phyloP scores from a whole-genome alignment of 1,140 invertebrate genomes.

The Hyposmocoma kahamanoa region DNA sequence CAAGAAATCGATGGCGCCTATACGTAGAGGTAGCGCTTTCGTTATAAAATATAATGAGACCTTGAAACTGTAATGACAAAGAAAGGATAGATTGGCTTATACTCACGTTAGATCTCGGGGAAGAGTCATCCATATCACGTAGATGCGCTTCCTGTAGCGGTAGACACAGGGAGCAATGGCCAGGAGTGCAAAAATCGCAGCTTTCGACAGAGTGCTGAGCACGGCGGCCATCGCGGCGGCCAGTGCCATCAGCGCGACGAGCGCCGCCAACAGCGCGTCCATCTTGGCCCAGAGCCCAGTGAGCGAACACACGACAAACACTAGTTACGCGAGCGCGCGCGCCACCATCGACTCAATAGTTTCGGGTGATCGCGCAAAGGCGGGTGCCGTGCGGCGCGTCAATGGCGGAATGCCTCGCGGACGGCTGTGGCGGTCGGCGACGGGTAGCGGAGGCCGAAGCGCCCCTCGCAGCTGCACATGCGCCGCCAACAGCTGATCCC shows the following conservation, averaged over 20 bases:
- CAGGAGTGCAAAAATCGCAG: constrained; percentile 72
- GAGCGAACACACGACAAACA: constrained; percentile 35
- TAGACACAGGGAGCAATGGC: constrained; percentile 72
- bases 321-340: constrained; percentile 23
- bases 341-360: constrained; percentile 35
- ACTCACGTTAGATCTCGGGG: constrained; percentile 76
- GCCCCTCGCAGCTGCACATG: constrained; percentile 51
- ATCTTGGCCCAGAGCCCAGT: constrained; percentile 62
- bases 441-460: constrained; percentile 4
- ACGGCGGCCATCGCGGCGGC: constrained; percentile 73
- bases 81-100: too few relatives aligned
- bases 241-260: constrained; percentile 74
- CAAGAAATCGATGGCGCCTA: too few relatives aligned
- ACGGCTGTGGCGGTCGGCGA: too few relatives aligned
- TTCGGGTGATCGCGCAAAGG: constrained; percentile 47
- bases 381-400: neutral
- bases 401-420: constrained; percentile 17
- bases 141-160: constrained; percentile 74
- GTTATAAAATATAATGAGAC: too few relatives aligned
- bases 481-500: constrained; percentile 65
- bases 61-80: too few relatives aligned
- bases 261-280: constrained; percentile 72
- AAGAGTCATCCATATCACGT: constrained; percentile 74
- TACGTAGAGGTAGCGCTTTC: too few relatives aligned
- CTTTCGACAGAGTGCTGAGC: constrained; percentile 72